These are phyloP conservation scores for Pseudorasbora parva DNA, from an alignment of 2,113 vertebrate species.

Conservation along the genomic window DNA sequence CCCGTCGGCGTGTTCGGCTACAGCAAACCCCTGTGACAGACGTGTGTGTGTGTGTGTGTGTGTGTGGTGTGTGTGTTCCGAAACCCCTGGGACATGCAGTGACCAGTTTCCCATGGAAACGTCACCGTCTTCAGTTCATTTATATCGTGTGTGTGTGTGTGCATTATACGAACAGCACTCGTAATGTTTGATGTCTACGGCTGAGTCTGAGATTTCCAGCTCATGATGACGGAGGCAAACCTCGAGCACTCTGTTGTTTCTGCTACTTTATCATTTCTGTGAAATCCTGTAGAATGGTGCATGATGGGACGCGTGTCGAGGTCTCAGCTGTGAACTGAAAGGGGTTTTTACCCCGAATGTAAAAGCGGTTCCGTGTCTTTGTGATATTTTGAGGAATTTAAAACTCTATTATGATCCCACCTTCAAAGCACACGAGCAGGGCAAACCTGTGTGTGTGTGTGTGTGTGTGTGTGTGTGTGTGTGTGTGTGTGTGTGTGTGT, in stretches of 20 bases:
- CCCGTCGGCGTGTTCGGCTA: conserved; percentile 88
- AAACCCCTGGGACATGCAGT: conserved; percentile 9
- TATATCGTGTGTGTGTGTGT: conserved; percentile 61
- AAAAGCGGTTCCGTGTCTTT: conserved; percentile 60
- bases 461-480: too few relatives aligned
- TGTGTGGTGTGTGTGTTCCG: background rate
- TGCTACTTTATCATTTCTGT: conserved; percentile 81
- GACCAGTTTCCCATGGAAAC: conserved; percentile 79
- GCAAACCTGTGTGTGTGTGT: too few relatives aligned
- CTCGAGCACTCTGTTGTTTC: conserved; percentile 74
- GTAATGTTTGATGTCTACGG: too few relatives aligned
- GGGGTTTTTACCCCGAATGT: conserved; percentile 61
- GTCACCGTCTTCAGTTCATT: conserved; percentile 61
- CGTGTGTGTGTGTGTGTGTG: background rate
- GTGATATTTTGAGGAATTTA: conserved; percentile 37
- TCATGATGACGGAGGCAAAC: conserved; percentile 64
- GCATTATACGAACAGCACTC: too few relatives aligned
- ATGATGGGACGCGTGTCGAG: conserved; percentile 66
- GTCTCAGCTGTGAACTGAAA: conserved; percentile 78
- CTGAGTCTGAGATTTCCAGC: too few relatives aligned
- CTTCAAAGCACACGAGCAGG: conserved; percentile 60
- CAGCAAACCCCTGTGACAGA: conserved; percentile 76
- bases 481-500: too few relatives aligned
- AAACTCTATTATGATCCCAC: conserved; percentile 57
- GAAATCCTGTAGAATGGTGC: conserved; percentile 77